A percentile compares a stretch with the other conserved stretches of the same genome.
phyloP scores from a whole-genome alignment of 2,888 invertebrate genomes.

The Hypsopygia costalis region DNA sequence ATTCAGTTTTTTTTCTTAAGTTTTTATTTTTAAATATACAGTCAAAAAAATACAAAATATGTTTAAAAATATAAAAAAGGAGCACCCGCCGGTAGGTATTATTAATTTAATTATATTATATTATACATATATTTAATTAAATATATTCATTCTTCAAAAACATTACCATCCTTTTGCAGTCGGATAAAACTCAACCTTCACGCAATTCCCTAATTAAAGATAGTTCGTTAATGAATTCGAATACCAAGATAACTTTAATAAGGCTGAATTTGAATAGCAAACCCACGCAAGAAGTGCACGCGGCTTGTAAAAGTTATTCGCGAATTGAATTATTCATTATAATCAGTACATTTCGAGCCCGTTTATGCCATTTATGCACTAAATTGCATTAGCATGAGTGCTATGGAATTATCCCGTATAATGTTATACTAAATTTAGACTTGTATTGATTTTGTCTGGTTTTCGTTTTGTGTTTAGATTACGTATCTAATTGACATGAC shows the following conservation, averaged over 20 bases:
- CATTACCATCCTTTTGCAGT: too few relatives aligned
- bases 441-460: conserved; percentile 2
- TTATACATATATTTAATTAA: too few relatives aligned
- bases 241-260: conserved; percentile 56
- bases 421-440: conserved; percentile 4
- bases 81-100: too few relatives aligned
- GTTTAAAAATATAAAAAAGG: too few relatives aligned
- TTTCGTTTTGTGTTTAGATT: not conserved
- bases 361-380: conserved; percentile 26
- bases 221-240: conserved; percentile 54
- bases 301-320: conserved; percentile 41
- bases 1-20: too few relatives aligned
- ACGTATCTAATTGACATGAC: too few relatives aligned
- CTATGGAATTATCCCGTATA: conserved; percentile 8
- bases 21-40: too few relatives aligned
- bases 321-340: conserved; percentile 71
- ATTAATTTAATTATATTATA: too few relatives aligned
- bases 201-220: conserved; percentile 37
- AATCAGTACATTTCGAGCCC: conserved; percentile 60
- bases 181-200: not conserved
- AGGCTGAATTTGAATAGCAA: conserved; percentile 47
- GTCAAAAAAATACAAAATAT: too few relatives aligned
- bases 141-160: too few relatives aligned
- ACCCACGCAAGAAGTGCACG: conserved; percentile 38
- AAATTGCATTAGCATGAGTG: conserved; percentile 10